Evolutionary conservation across 2,797 vertebrate genomes (phyloP), one percentile per base, ranked within the genome.

Genomic region (Sylvia borin): DNA sequence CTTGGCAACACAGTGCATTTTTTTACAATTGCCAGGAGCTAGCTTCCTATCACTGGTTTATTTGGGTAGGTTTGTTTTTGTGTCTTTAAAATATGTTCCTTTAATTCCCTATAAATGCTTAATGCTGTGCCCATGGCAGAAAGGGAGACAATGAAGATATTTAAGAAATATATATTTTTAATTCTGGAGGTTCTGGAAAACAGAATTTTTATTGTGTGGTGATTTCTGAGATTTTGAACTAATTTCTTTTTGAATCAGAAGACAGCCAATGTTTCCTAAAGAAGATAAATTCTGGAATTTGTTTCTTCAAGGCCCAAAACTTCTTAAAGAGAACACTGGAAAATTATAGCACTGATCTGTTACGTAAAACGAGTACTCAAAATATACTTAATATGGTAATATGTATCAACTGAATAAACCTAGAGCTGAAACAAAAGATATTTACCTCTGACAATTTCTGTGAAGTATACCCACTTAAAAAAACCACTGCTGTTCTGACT

Each of bases 41-140:
- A 73, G 51, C 82, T 93, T 90, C 80, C 83, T 73, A 67, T 88
- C 54, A 24, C 88, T 58, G 29, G 58, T 84, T 91, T 96, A 67
- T 93, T 94, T 97, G 87, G 70, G 73, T 93, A 81, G 79, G 66
- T 83, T 92, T 93, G 89, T 93, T 94, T 94, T 85, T 83, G 53
- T 48, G 50, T 45, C 91, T 90, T 93, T 84, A 86, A 88, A 92
- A 81, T 92, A 55, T 17, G 24, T 75, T 78, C 58, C 60, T 91
- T 91, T 91, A 72, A 68, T 91, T 90, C 93, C 66, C 73, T 90
- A 22, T 94, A 94, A 88, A 90, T 79, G 48, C 55, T 73, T 64
- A 81, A 75, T 60, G 32, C 66, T 78, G 36, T 72, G 92, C 45
- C 62, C 42, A 12, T 71, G 62, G 31, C 48, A 92, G 76, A 70